Conservation (phyloP, 2,888 invertebrate species). For the Lamellibrachia satsuma region DNA sequence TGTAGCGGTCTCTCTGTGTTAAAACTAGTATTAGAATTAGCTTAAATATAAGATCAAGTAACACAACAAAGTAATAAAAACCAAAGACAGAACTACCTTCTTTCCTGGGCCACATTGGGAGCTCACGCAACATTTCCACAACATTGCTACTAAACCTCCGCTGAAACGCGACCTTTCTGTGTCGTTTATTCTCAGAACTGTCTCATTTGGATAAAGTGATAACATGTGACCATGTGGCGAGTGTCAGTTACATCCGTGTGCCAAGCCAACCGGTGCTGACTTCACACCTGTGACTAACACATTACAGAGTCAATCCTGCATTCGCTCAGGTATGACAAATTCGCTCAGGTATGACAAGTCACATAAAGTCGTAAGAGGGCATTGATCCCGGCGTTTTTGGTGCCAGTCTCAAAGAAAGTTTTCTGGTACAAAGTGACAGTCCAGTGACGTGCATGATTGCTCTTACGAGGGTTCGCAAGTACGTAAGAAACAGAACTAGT, state of each 20-base stretch:
- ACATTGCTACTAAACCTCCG: neutral
- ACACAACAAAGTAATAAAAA: neutral
- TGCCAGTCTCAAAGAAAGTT: neutral
- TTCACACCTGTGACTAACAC: neutral
- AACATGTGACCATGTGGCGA: neutral
- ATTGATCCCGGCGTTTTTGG: neutral
- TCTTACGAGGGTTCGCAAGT: neutral
- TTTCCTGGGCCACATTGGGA: neutral
- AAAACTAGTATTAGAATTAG: too few relatives aligned
- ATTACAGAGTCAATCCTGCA: neutral
- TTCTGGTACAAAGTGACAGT: neutral
- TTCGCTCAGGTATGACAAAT: neutral
- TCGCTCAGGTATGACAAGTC: conserved; percentile 8
- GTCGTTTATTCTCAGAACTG: neutral
- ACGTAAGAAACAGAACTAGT: neutral
- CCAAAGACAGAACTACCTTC: neutral
- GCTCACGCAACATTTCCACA: neutral
- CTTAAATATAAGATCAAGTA: neutral
- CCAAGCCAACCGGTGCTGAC: neutral
- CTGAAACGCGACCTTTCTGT: neutral
- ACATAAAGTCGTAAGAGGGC: neutral
- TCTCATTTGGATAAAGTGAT: neutral
- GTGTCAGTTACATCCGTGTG: neutral
- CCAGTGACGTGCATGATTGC: neutral
- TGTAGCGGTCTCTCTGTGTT: too few relatives aligned